phyloP scores from a whole-genome alignment of 2,113 vertebrate genomes.

The Tetrao urogallus region DNA sequence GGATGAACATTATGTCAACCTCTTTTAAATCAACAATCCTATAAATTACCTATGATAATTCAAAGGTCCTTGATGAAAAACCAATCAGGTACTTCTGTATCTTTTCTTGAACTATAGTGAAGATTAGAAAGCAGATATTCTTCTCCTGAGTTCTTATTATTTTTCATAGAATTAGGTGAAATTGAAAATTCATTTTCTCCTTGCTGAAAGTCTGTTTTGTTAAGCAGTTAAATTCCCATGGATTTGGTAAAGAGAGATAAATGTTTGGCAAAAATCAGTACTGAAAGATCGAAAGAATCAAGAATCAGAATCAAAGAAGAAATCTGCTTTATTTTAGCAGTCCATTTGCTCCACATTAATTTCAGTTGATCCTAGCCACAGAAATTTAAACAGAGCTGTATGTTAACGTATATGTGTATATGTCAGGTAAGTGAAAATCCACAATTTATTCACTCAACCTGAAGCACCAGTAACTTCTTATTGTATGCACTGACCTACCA shows the following conservation, averaged over 20 bases:
- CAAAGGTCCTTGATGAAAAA: neutral
- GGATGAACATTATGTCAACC: neutral
- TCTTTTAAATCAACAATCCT: neutral
- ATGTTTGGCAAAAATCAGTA: neutral
- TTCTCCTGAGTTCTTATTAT: rapidly evolving
- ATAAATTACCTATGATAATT: neutral
- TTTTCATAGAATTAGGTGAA: neutral
- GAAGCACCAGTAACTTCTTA: rapidly evolving
- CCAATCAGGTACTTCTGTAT: rapidly evolving
- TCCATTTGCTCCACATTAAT: neutral
- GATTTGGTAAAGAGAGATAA: neutral
- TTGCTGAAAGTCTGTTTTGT: neutral
- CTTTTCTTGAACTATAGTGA: neutral
- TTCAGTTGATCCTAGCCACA: neutral
- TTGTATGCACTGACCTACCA: neutral
- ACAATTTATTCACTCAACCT: neutral
- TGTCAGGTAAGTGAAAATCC: rapidly evolving
- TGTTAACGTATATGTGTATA: neutral
- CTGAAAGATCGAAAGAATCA: neutral
- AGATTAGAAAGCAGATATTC: neutral
- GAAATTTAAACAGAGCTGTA: neutral
- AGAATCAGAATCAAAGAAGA: neutral
- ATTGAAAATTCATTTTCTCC: rapidly evolving
- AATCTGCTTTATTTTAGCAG: neutral
- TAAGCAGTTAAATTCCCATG: neutral